Conservation (phyloP, 2,888 invertebrate genomes). For the Cheilosia vulpina region DNA sequence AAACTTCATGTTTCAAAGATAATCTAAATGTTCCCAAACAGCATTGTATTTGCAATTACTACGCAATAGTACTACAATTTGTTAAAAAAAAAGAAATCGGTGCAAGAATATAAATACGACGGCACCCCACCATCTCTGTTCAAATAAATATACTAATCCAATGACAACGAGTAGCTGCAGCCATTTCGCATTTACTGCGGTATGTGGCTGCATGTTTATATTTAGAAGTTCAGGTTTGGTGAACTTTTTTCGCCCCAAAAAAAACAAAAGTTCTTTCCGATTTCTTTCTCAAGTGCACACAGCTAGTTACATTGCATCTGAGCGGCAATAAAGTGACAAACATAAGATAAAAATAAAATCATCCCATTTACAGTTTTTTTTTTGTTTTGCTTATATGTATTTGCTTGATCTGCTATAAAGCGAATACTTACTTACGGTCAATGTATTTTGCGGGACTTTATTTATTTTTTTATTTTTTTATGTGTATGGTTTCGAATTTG, state of each 20-base stretch:
- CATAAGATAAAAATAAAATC: conserved; percentile 62
- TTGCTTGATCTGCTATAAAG: conserved; percentile 45
- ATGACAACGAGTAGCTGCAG: conserved; percentile 3
- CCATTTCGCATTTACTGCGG: conserved; percentile 12
- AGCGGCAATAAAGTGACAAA: conserved; percentile 34
- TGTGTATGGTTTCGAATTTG: conserved; percentile 62
- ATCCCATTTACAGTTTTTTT: conserved; percentile 26
- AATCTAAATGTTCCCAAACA: no score
- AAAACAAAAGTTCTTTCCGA: conserved; percentile 32
- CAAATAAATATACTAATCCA: conserved; percentile 3
- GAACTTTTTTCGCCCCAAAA: conserved; percentile 44
- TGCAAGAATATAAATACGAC: background rate
- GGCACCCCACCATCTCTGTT: conserved; percentile 9
- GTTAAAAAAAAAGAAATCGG: background rate
- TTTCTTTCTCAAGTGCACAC: conserved; percentile 37
- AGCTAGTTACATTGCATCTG: conserved; percentile 20
- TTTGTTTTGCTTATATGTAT: conserved; percentile 12
- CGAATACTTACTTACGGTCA: conserved; percentile 67
- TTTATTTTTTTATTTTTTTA: conserved; percentile 34
- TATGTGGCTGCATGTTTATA: conserved; percentile 57
- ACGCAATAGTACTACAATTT: background rate
- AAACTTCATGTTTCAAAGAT: no score
- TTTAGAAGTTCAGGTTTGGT: conserved; percentile 67
- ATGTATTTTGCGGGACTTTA: conserved; percentile 7
- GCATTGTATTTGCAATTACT: no score